Base-by-base conservation (phyloP, 2,797 vertebrate genomes). In the Naso thynnoides region DNA sequence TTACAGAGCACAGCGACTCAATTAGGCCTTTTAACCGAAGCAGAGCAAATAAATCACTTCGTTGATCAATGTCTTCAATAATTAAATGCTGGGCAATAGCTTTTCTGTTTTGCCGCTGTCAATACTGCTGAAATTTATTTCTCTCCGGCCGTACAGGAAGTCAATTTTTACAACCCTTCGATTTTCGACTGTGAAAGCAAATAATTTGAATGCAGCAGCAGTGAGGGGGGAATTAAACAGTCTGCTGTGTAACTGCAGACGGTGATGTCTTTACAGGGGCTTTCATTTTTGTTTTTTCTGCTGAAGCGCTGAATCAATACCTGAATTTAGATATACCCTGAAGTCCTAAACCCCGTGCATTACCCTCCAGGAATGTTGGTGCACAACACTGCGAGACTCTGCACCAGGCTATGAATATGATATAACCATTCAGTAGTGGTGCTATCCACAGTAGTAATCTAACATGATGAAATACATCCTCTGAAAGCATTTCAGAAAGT, bases 31-130 rank as follows among this genome's bases (percentile, higher is more conserved):
- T 94, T 89, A 93, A 91, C 88, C 68, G 73, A 91, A 90, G 81
- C 87, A 83, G 78, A 74, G 85, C 85, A 89, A 89, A 94, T 94
- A 92, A 95, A 95, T 94, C 94, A 95, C 92, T 92, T 77, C 90
- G 93, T 93, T 92, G 91, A 93, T 95, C 94, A 93, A 95, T 95
- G 93, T 94, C 93, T 95, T 93, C 84, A 91, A 95, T 92, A 94
- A 96, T 96, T 94, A 96, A 97, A 96, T 96, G 96, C 95, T 90
- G 89, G 93, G 88, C 92, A 87, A 94, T 94, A 94, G 93, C 91
- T 94, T 95, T 92, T 91, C 88, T 92, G 92, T 93, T 94, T 92
- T 92, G 90, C 90, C 73, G 73, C 89, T 95, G 94, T 94, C 94
- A 94, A 94, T 95, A 91, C 76, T 15, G 73, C 83, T 84, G 85